phyloP scores from a whole-genome alignment of 2,888 invertebrate species.

The Deilephila elpenor region DNA sequence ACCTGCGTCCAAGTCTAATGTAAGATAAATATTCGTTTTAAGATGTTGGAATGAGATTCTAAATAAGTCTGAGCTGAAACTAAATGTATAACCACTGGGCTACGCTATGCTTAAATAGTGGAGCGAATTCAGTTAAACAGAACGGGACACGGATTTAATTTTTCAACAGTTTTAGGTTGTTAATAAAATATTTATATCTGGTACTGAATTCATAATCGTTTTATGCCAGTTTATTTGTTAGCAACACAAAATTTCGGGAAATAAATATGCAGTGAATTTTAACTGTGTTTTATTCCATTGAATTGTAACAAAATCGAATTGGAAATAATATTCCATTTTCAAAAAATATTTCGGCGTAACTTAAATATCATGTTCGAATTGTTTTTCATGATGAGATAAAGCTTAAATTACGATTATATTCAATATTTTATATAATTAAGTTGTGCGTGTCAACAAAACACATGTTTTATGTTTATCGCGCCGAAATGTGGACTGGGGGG shows the following conservation, averaged over 20 bases:
- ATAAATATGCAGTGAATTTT: no score
- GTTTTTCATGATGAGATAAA: no score
- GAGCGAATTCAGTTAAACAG: neutral
- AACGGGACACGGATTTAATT: neutral
- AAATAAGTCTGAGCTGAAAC: slow-evolving; percentile 18
- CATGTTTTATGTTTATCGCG: neutral
- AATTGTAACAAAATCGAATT: no score
- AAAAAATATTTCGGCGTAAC: no score
- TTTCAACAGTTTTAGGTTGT: neutral
- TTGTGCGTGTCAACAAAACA: neutral
- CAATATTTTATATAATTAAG: no score
- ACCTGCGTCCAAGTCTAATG: neutral
- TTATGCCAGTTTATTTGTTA: no score
- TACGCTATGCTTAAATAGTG: neutral
- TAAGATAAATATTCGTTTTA: slow-evolving; percentile 10
- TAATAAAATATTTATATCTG: neutral
- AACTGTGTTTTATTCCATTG: no score
- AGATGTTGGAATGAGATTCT: slow-evolving; percentile 14
- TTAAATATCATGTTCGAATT: no score
- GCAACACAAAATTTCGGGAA: no score
- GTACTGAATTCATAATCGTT: no score
- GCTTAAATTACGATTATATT: no score
- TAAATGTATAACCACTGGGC: slow-evolving; percentile 7
- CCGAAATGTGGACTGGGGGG: neutral
- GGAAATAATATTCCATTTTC: no score